Evolutionary conservation across 2,113 vertebrate genomes (phyloP), one percentile per base, ranked within the genome.

Genomic region (Gadus chalcogrammus): DNA sequence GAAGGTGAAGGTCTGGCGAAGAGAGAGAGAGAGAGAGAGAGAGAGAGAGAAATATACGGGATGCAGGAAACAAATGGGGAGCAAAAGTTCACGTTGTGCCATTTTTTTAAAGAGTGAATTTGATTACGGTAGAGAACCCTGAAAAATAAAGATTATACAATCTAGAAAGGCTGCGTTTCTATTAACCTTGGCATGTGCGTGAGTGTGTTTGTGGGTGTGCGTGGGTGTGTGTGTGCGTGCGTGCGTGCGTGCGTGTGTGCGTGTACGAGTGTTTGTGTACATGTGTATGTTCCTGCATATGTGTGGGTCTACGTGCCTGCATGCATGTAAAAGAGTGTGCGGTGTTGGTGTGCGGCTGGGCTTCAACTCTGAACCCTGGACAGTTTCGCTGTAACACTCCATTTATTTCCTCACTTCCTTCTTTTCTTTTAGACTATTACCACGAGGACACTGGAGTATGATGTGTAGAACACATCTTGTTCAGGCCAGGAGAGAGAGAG

Each of bases 401-500:
- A 88, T 92, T 89, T 88, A 87, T 91, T 86, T 87, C 78, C 71
- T 74, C 52, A 56, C 82, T 78, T 55, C 31, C 67, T 28, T 64
- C 74, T 77, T 83, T 75, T 13, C 42, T 11, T 13, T 2, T 13
- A 48, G 9, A 9, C 64, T 74, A 48, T 76, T 73, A 71, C 73
- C 73, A 77, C 73, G 71, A 74, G 82, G 84, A 82, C 77, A 84
- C 69, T 77, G 70, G 15, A 81, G 78, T 68, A 59, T 79, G 77
- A 90, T 86, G 85, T 89, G 89, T 82, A 84, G 79, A 88, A 82
- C 81, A 87, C 82, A 79, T 90, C 86, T 86, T 85, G 81, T 87
- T 84, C 74, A 83, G 76, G 73, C 60, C 60, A 20, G 18, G 18
- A n/a, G 59, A 22, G 18, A 24, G 18, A 61, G 18, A 24, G 22